Conservation (phyloP, 2,797 vertebrate genomes). For the Danio tinwini region DNA sequence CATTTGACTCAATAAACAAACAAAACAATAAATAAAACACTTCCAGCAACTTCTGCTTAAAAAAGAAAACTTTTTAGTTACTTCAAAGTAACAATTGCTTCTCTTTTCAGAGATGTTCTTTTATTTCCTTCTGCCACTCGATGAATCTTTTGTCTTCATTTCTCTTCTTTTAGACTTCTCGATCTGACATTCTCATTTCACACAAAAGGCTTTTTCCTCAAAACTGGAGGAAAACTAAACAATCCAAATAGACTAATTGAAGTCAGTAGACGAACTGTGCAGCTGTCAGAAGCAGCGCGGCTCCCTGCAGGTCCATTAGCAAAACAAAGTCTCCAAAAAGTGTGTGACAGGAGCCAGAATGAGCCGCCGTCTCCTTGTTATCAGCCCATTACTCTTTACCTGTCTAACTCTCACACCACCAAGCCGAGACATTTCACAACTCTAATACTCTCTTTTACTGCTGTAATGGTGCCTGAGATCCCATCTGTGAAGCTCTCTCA, state of each 20-base stretch:
- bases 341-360: neutral
- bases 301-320: conserved; percentile 18
- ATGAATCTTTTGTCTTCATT: neutral
- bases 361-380: conserved; percentile 4
- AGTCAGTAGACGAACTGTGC: neutral
- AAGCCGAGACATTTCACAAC: neutral
- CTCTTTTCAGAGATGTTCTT: neutral
- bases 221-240: neutral
- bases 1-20: too few species aligned
- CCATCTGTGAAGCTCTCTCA: neutral
- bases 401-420: neutral
- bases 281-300: neutral
- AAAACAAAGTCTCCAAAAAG: neutral
- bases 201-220: neutral
- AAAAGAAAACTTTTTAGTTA: neutral
- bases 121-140: neutral
- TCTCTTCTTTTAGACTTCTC: neutral
- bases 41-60: neutral
- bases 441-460: neutral
- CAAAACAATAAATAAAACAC: too few species aligned
- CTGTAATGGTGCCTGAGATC: neutral
- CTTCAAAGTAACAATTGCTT: conserved; percentile 5
- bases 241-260: conserved; percentile 28
- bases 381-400: conserved; percentile 3
- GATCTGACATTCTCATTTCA: neutral